phyloP scores from a whole-genome alignment of 2,888 invertebrate genomes.

The Melolontha melolontha region DNA sequence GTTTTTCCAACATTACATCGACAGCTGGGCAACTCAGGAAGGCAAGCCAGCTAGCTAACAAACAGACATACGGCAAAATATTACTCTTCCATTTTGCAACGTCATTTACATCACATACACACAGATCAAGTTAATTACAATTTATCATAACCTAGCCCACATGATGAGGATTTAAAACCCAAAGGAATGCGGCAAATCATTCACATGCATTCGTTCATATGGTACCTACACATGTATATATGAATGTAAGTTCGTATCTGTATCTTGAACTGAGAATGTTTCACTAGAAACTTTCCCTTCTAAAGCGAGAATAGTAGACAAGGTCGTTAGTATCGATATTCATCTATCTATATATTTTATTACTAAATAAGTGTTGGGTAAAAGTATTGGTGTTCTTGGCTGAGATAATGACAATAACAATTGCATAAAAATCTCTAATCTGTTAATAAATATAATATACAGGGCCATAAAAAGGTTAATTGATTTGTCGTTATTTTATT shows the following conservation, averaged over 20 bases:
- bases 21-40: constrained; percentile 26
- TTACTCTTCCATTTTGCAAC: constrained; percentile 32
- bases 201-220: constrained; percentile 21
- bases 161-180: constrained; percentile 39
- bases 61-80: constrained; percentile 28
- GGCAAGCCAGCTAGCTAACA: constrained; percentile 26
- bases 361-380: constrained; percentile 26
- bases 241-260: not conserved
- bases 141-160: constrained; percentile 42
- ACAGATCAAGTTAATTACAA: constrained; percentile 37
- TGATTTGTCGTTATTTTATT: too few relatives aligned
- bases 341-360: constrained; percentile 22
- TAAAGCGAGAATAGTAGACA: constrained; percentile 45
- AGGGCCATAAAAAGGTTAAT: too few relatives aligned
- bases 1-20: constrained; percentile 30
- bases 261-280: constrained; percentile 11
- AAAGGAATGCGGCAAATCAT: constrained; percentile 31
- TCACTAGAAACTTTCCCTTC: constrained; percentile 35
- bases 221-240: constrained; percentile 12
- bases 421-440: constrained; percentile 21
- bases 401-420: constrained; percentile 50
- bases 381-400: constrained; percentile 43
- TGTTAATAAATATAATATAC: not conserved
- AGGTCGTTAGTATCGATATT: constrained; percentile 39
- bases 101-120: constrained; percentile 29